A percentile compares a stretch with the other conserved stretches of the same genome.
phyloP scores from a whole-genome alignment of 2,888 invertebrate species.

The Atherix ibis region DNA sequence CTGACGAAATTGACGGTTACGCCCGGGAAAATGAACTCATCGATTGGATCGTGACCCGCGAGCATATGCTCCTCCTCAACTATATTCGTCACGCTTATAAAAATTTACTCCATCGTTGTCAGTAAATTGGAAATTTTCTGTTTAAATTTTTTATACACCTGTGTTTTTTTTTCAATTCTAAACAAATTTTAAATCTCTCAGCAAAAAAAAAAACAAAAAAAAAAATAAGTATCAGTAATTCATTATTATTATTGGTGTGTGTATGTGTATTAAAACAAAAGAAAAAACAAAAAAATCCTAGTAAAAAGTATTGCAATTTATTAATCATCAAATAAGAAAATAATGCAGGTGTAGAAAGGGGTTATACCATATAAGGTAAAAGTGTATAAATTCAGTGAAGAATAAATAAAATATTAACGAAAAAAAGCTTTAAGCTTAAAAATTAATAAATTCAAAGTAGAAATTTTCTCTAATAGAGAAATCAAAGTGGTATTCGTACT shows the following conservation, averaged over 20 bases:
- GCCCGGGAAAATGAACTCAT: constrained; percentile 7
- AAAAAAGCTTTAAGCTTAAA: no score
- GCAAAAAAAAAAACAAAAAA: background rate
- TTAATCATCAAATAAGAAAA: no score
- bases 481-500: no score
- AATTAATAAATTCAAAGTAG: no score
- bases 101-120: constrained; percentile 6
- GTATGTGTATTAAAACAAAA: background rate
- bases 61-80: constrained; percentile 9
- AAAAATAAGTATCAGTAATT: background rate
- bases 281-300: background rate
- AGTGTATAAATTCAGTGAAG: no score
- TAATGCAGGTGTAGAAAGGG: no score
- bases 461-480: no score
- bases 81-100: constrained; percentile 8
- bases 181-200: background rate
- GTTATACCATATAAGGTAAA: no score
- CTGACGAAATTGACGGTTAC: background rate
- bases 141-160: background rate
- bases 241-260: background rate
- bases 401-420: no score
- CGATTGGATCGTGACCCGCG: constrained; percentile 10
- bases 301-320: no score
- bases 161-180: background rate
- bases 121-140: no score